Evolutionary conservation across 2,888 invertebrate genomes (phyloP).

Genomic region (Sinelater perroti): DNA sequence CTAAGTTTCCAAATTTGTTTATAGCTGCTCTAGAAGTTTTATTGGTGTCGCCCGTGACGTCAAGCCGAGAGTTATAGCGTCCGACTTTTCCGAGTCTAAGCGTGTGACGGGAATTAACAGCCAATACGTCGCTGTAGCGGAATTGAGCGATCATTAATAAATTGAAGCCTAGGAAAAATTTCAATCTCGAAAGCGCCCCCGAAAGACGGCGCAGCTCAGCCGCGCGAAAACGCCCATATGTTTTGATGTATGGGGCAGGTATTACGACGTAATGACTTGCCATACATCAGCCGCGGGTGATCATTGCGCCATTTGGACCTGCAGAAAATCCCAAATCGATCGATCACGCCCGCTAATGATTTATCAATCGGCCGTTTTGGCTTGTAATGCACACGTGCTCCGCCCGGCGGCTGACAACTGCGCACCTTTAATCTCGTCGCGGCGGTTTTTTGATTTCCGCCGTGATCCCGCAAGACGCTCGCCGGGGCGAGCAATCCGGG

Average conservation of each 20-base stretch:
- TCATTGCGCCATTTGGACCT: slow-evolving; percentile 45
- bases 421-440: too few relatives aligned
- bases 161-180: slow-evolving; percentile 2
- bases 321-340: slow-evolving; percentile 35
- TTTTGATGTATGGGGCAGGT: slow-evolving; percentile 44
- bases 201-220: slow-evolving; percentile 12
- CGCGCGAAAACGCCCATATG: slow-evolving; percentile 41
- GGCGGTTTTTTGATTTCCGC: too few relatives aligned
- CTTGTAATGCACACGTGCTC: slow-evolving; percentile 24
- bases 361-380: slow-evolving; percentile 33
- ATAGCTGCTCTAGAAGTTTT: too few relatives aligned
- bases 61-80: too few relatives aligned
- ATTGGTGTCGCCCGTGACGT: too few relatives aligned
- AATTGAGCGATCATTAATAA: background rate
- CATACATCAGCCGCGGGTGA: slow-evolving; percentile 47
- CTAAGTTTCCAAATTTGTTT: too few relatives aligned
- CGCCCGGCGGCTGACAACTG: too few relatives aligned
- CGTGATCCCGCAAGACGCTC: too few relatives aligned
- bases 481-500: too few relatives aligned
- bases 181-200: slow-evolving; percentile 2
- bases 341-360: slow-evolving; percentile 32
- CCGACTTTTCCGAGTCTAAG: too few relatives aligned
- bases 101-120: too few relatives aligned
- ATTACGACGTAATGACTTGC: slow-evolving; percentile 42
- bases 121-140: too few relatives aligned